phyloP scores from a whole-genome alignment of 1,140 invertebrate genomes.

The Melipona quadrifasciata region DNA sequence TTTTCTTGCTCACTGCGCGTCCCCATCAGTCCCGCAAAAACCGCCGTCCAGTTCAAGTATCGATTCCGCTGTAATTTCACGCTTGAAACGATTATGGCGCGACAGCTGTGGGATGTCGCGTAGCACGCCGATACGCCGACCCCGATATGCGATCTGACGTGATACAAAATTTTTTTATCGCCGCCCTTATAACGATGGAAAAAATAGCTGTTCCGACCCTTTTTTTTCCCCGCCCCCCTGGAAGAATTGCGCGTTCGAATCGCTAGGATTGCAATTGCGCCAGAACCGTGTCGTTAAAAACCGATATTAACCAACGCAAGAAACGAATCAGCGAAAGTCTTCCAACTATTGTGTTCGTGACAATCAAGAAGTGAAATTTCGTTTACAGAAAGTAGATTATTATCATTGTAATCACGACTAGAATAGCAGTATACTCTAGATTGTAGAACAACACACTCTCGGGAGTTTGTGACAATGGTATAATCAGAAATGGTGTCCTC shows the following conservation, averaged over 20 bases:
- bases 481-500: no score
- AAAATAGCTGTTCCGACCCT: not conserved
- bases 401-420: no score
- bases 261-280: no score
- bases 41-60: slow-evolving; percentile 54
- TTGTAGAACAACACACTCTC: no score
- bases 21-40: slow-evolving; percentile 51
- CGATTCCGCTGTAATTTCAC: slow-evolving; percentile 67
- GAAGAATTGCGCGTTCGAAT: not conserved
- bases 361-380: no score
- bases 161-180: slow-evolving; percentile 31
- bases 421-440: no score
- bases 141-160: slow-evolving; percentile 48
- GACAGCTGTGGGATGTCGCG: slow-evolving; percentile 64
- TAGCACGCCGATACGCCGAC: slow-evolving; percentile 32
- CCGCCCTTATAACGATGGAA: not conserved
- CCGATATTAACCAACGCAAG: not conserved
- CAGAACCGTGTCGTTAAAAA: not conserved
- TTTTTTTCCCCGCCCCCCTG: not conserved
- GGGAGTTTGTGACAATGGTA: no score
- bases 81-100: slow-evolving; percentile 64
- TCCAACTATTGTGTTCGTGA: no score
- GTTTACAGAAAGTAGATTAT: no score
- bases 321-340: not conserved
- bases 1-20: slow-evolving; percentile 59